Evolutionary conservation across 2,797 vertebrate genomes (phyloP), one percentile per base, ranked within the genome.

Genomic region (Miichthys miiuy): DNA sequence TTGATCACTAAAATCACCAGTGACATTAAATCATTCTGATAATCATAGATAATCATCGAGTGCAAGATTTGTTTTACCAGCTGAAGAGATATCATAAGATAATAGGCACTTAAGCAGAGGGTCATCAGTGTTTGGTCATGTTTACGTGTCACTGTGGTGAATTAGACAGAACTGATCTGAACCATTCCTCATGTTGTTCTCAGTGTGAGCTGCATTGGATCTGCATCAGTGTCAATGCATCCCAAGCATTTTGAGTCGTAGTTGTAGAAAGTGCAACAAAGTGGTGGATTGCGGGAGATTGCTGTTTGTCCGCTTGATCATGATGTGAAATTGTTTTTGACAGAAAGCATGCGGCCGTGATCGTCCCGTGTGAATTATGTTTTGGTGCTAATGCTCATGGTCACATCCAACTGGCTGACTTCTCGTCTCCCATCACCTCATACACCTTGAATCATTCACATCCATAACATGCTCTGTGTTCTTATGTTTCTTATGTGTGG

Each of bases 1-100:
- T 85, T 91, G 92, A 94, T 96, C 95, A 96, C 93, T 88, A 91
- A 93, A 95, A 81, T 96, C 96, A 96, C 95, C 94, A 94, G 87
- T 94, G 89, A 80, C 95, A 95, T 96, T 87, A 57, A 95, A 94
- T 94, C 96, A 96, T 96, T 92, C 76, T 84, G 87, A 92, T 82
- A 91, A 93, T 93, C 93, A 94, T 93, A 80, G 34, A 34, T 34
- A 34, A 34, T 34, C 34, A 34, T 34, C 55, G 78, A 91, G 68
- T 76, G 68, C 76, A 87, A 86, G 79, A 86, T 79, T 79, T 51
- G 72, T 69, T 52, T 48, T 46, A 72, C 16, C 73, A 65, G 75
- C 69, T 56, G 30, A 70, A 77, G 55, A 80, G 75, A 80, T 72
- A 46, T 65, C 86, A 83, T 90, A 23, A 64, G 83, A 75, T 67